These are phyloP conservation scores for Etheostoma nigrum DNA, from an alignment of 2,797 vertebrate genomes.

Conservation along the genomic window DNA sequence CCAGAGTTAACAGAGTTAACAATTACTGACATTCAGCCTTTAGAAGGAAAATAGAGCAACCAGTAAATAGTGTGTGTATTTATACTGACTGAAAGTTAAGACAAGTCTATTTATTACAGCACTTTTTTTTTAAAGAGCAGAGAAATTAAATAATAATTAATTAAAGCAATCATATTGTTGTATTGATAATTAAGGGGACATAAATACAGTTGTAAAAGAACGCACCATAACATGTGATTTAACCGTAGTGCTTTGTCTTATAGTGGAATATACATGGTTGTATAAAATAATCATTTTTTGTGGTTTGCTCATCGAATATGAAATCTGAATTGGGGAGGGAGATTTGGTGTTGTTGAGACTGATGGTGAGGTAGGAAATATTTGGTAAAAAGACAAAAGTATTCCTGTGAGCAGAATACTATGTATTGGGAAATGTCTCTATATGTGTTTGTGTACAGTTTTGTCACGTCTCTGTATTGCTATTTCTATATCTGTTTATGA, in stretches of 20 bases:
- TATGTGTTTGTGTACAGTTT: not conserved
- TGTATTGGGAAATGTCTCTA: not conserved
- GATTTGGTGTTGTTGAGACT: not conserved
- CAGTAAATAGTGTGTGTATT: not conserved
- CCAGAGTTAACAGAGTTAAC: not conserved
- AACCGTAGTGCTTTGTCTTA: not conserved
- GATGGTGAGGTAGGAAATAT: conserved; percentile 1
- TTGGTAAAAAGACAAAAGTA: not conserved
- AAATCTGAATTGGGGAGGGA: too few species aligned
- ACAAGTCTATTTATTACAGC: not conserved
- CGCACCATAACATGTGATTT: not conserved
- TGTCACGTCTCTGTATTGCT: not conserved
- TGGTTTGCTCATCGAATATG: too few species aligned
- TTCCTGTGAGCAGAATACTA: not conserved
- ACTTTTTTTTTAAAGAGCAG: not conserved
- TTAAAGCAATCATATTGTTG: too few species aligned
- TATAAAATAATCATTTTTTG: too few species aligned
- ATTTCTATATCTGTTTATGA: not conserved
- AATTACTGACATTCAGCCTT: not conserved
- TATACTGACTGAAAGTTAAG: not conserved
- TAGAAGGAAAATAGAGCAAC: not conserved
- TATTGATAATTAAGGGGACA: not conserved
- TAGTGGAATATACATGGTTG: not conserved
- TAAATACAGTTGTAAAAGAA: not conserved
- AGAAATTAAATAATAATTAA: not conserved